Evolutionary conservation across 2,888 invertebrate species (phyloP), one percentile per base, ranked within the genome.

Genomic region (Buathra laborator): DNA sequence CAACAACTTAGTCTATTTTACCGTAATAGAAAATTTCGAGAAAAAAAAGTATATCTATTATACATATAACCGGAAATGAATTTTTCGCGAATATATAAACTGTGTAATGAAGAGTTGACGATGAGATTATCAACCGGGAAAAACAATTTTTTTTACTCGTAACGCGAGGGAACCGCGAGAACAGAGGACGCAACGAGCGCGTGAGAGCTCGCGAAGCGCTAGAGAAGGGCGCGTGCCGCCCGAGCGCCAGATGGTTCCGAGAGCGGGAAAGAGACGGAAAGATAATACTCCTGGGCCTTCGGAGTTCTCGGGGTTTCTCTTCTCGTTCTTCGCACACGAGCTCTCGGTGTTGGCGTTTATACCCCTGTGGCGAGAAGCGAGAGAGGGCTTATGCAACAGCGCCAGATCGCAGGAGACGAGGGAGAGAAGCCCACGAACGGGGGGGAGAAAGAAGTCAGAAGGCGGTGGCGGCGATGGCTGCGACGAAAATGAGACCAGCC

Each of bases 281-380:
- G 77, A 83, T 59, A 24, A 19, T 86, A 81, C 79, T 81, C 86
- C 84, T 85, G 86, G 86, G 84, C 85, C 16, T 32, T 75, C 48
- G 51, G 37, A 37, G 16, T 32, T 66, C 59, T 64, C 76, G 48
- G 12, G 66, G 19, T 12, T 68, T 78, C 48, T 32, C 53, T 9
- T 48, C 56, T 66, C 51, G 48, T 66, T 43, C 66, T 43, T n/a
- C 37, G 32, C 66, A 66, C 76, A 64, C 64, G 66, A 9, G 24
- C 12, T 16, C 29, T 24, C 32, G 74, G 59, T 59, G 24, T 59
- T 48, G 29, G 32, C 14, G 75, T 64, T 37, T 56, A 43, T 72
- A 66, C 24, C 89, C 89, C 86, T 80, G 87, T 83, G 86, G 89
- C 87, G 86, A 79, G 84, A 83, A 87, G 87, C 86, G 84, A 85